Base-by-base conservation (phyloP, 2,113 vertebrate species). In the Charadrius vociferus region DNA sequence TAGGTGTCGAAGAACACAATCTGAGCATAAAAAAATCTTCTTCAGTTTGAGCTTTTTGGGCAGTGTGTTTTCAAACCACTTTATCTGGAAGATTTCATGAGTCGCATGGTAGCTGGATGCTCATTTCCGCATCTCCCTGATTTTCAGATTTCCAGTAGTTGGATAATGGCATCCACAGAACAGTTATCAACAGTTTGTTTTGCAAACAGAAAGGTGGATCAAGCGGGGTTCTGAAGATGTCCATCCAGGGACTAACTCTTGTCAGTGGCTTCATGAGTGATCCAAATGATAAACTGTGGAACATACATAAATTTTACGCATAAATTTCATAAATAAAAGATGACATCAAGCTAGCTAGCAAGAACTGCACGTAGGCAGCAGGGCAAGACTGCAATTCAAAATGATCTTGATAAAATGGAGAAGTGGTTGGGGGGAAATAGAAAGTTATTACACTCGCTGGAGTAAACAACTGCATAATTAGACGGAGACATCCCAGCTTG, bases 351-450 rank as follows among this genome's bases (percentile, higher is more conserved):
- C 17, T 81, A 72, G 26, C 17, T 81, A 62, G 14, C 27, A 59
- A 81, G 41, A 74, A 32, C 22, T 62, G 22, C 27, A 21, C 15
- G 14, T 22, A 53, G 18, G 52, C 32, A 5, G 22, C 74, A 86
- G 9, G 5, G 3, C 14, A 81, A 84, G 36, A 52, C 12, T 56
- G 9, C 24, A 93, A 41, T 58, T 70, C 59, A 73, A 41, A 81
- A 62, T 55, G 29, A 29, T 45, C 21, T 62, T 66, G 14, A 66
- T 78, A 53, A 86, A 86, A 74, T 10, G 1, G 80, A 79, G 27
- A 49, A 2, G 0, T 24, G 6, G 1, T 29, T 23, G 2, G 3
- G 17, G 8, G 6, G 71, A 84, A 83, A 43, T 5, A 77, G 34
- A 61, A 85, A 41, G 6, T 19, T 62, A 29, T 19, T 70, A 27